Evolutionary conservation across 2,888 invertebrate genomes (phyloP).

Genomic region (Torymus aiolomorphi): DNA sequence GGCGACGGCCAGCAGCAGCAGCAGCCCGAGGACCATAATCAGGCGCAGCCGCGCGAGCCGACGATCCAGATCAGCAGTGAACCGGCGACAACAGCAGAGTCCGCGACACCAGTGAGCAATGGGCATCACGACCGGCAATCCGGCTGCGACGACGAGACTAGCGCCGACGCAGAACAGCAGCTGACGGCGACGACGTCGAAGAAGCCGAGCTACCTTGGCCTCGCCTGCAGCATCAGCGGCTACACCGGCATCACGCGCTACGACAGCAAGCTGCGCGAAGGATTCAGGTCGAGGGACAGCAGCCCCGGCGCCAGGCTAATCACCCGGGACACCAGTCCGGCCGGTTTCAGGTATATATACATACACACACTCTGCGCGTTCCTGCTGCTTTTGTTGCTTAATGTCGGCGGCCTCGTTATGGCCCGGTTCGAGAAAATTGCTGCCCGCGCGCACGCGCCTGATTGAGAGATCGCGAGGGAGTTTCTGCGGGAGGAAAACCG

Average conservation of each 20-base stretch:
- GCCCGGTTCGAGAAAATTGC: too few relatives aligned
- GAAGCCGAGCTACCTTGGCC: slow-evolving; percentile 91
- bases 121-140: slow-evolving; percentile 7
- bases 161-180: slow-evolving; percentile 62
- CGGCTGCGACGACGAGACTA: neutral
- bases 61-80: slow-evolving; percentile 32
- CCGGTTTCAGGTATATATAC: slow-evolving; percentile 68
- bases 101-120: slow-evolving; percentile 40
- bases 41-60: slow-evolving; percentile 43
- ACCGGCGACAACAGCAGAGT: slow-evolving; percentile 50
- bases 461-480: too few relatives aligned
- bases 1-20: slow-evolving; percentile 69
- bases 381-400: slow-evolving; percentile 2
- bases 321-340: slow-evolving; percentile 72
- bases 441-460: neutral
- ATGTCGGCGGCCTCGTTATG: too few relatives aligned
- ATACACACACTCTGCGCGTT: too few relatives aligned
- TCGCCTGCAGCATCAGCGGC: slow-evolving; percentile 93
- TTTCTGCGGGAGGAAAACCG: too few relatives aligned
- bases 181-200: slow-evolving; percentile 71
- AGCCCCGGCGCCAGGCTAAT: slow-evolving; percentile 73
- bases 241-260: slow-evolving; percentile 92
- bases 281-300: slow-evolving; percentile 76
- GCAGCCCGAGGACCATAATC: slow-evolving; percentile 56
- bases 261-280: slow-evolving; percentile 87